Percentiles rank a stretch among this genome's conserved stretches.
Conservation (phyloP, 1,140 invertebrate genomes). For the Aphelinus atriplicis region DNA sequence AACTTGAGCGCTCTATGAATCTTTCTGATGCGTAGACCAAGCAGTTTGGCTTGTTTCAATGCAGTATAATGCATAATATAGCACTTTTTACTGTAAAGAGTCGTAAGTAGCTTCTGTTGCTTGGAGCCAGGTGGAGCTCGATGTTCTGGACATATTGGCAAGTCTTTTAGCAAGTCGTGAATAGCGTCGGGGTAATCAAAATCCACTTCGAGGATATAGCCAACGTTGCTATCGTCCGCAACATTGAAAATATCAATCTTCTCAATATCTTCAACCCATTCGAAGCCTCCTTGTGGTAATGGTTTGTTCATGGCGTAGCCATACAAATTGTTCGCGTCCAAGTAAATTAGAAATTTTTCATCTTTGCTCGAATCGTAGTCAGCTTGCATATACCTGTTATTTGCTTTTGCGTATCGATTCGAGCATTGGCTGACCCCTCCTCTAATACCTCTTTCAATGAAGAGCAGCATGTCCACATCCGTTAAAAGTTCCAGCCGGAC, state of each 20-base stretch:
- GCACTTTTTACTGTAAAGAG: slow-evolving; percentile 55
- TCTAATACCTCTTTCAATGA: slow-evolving; percentile 35
- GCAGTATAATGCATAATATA: slow-evolving; percentile 61
- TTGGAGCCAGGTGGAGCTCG: slow-evolving; percentile 34
- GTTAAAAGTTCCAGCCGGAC: slow-evolving; percentile 64
- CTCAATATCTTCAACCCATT: slow-evolving; percentile 36
- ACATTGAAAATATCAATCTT: neutral
- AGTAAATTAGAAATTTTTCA: slow-evolving; percentile 39
- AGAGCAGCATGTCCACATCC: slow-evolving; percentile 50
- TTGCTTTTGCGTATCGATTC: neutral
- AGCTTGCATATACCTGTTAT: slow-evolving; percentile 51
- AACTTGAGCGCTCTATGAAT: slow-evolving; percentile 59
- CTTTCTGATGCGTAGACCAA: slow-evolving; percentile 58
- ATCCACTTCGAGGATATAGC: slow-evolving; percentile 29
- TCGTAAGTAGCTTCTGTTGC: slow-evolving; percentile 41
- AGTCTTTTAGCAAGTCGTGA: slow-evolving; percentile 45
- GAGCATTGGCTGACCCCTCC: no score
- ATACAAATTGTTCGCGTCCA: slow-evolving; percentile 49
- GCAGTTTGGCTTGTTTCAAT: slow-evolving; percentile 53
- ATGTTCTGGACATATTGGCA: slow-evolving; percentile 47
- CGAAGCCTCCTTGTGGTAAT: slow-evolving; percentile 40
- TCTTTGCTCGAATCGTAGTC: slow-evolving; percentile 56
- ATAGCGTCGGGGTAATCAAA: slow-evolving; percentile 30
- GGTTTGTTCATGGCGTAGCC: slow-evolving; percentile 43
- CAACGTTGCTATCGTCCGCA: neutral